Percentiles rank a stretch among this genome's conserved stretches.
Evolutionary conservation across 2,797 vertebrate genomes (phyloP).

Genomic region (Toxotes lorentzi): DNA sequence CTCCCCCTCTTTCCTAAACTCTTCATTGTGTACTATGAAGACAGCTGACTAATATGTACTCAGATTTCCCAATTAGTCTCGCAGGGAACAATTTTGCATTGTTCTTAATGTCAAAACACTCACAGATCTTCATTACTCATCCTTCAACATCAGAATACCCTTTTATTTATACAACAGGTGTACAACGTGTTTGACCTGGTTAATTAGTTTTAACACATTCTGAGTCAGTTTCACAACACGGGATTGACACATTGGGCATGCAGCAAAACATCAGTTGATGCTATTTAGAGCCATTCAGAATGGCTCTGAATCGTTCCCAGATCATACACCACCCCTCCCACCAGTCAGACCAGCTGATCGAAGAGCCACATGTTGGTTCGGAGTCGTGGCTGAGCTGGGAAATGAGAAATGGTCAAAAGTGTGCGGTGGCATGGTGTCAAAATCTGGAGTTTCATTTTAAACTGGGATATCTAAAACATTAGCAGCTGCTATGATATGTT

Average conservation of each 20-base stretch:
- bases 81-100: not conserved
- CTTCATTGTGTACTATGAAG: constrained; percentile 7
- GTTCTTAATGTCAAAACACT: constrained; percentile 20
- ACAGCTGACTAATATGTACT: constrained; percentile 1
- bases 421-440: constrained; percentile 15
- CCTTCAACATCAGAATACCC: not conserved
- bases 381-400: constrained; percentile 8
- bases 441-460: constrained; percentile 42
- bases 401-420: constrained; percentile 39
- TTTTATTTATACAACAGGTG: constrained; percentile 3
- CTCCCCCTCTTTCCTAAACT: constrained; percentile 3
- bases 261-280: constrained; percentile 8
- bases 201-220: not conserved
- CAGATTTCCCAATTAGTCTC: constrained; percentile 11
- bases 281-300: constrained; percentile 27
- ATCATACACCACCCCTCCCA: constrained; percentile 6
- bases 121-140: constrained; percentile 2
- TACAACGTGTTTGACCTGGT: not conserved
- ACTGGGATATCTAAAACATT: constrained; percentile 16
- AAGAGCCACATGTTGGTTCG: constrained; percentile 61
- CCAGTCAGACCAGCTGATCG: constrained; percentile 32
- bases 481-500: constrained; percentile 12
- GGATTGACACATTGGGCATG: not conserved
- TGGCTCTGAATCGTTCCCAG: constrained; percentile 4
- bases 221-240: not conserved